Evolutionary conservation across 2,888 invertebrate genomes (phyloP), one percentile per base, ranked within the genome.

Genomic region (Andricus curvator): DNA sequence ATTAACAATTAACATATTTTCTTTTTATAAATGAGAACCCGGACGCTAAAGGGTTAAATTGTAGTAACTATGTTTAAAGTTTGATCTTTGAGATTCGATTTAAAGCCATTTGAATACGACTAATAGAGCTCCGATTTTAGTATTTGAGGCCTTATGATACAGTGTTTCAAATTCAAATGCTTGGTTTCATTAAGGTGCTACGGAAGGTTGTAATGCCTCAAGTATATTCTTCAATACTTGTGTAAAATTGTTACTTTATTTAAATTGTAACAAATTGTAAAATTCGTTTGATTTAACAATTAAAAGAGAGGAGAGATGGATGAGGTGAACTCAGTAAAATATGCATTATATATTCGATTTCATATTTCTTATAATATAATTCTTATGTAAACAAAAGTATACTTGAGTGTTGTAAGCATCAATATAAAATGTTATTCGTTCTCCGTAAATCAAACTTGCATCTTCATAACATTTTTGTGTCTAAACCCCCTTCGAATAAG

Each of bases 1-100:
- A n/a, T 20, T n/a, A n/a, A 25, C 15, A 15, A 13, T 11, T 62
- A 11, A 62, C 25, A 25, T 25, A 15, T 62, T 62, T 62, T 62
- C 15, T 25, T 25, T 62, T n/a, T 11, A n/a, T 5, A 62, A 25
- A 4, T 15, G 2, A 44, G 25, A 68, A 68, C 44, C 25, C 44
- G 15, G 15, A 68, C 68, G 68, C 44, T 68, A 48, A 48, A 68
- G 68, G 68, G 68, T 68, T 68, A 68, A 68, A 44, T 68, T 68
- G 68, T 44, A 68, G 44, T 48, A 68, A 68, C 13, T 25, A 44
- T 68, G 68, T 15, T 44, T 68, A 13, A n/a, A 37, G 22, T 11
- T 41, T 41, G n/a, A 25, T 44, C 15, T 44, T 44, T 44, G 22
- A 44, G 20, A 66, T n/a, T n/a, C 20, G 9, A 66, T 66, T 41